A percentile compares a stretch with the other conserved stretches of the same genome.
Conservation (phyloP, 2,888 invertebrate genomes). For the Tenthredo livida region DNA sequence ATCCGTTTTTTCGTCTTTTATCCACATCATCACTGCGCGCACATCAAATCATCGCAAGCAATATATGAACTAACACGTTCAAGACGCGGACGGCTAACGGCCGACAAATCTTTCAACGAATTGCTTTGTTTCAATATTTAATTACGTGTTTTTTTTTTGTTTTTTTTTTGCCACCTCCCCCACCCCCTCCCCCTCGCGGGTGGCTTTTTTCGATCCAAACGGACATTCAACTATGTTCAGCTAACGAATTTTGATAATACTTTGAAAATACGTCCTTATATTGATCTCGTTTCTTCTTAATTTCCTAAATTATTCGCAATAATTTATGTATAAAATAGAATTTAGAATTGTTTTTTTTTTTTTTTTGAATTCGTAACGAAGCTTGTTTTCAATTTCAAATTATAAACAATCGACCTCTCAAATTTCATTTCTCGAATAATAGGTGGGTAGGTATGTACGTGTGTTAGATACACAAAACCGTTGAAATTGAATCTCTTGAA, state of each 20-base stretch:
- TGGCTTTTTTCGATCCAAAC: background rate
- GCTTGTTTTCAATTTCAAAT: background rate
- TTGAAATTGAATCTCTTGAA: background rate
- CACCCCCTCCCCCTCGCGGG: background rate
- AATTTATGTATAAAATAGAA: background rate
- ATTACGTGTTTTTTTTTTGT: background rate
- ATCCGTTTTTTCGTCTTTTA: background rate
- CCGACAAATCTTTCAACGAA: conserved; percentile 25
- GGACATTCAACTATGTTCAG: background rate
- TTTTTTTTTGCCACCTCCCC: background rate
- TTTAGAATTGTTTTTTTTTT: background rate
- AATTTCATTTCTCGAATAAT: background rate
- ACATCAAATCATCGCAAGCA: conserved; percentile 13
- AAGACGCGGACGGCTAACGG: background rate
- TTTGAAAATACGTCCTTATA: background rate
- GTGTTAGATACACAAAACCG: too few species aligned
- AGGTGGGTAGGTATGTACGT: too few species aligned
- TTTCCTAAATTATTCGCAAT: background rate
- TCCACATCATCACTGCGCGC: background rate
- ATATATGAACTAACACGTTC: background rate
- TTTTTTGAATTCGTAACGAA: background rate
- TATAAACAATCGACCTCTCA: background rate
- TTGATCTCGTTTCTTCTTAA: background rate
- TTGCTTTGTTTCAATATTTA: background rate
- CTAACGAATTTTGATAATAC: background rate